Evolutionary conservation across 1,140 invertebrate genomes (phyloP).

Genomic region (Tetragnatha versicolor): DNA sequence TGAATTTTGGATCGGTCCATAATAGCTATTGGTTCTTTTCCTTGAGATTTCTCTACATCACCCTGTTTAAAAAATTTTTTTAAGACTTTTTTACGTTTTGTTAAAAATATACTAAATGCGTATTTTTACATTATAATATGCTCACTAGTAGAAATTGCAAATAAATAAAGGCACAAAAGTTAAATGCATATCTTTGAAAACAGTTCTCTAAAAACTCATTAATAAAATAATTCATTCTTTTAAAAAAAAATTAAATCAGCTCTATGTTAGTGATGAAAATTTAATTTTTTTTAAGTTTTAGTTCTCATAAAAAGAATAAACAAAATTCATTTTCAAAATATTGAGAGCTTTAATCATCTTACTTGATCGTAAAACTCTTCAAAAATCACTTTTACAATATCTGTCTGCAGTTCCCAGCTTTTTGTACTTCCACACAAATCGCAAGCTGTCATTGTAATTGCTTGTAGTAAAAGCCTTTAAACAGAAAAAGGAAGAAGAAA

Average conservation of each 20-base stretch:
- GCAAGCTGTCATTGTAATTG: slow-evolving; percentile 81
- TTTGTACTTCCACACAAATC: slow-evolving; percentile 84
- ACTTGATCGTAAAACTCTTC: slow-evolving; percentile 87
- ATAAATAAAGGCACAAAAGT: too few relatives aligned
- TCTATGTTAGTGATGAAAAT: too few relatives aligned
- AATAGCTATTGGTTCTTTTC: slow-evolving; percentile 78
- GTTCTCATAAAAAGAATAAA: too few relatives aligned
- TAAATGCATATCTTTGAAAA: too few relatives aligned
- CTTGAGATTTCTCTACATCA: slow-evolving; percentile 75
- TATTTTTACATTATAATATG: too few relatives aligned
- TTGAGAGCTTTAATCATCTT: not conserved
- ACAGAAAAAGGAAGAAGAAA: not conserved
- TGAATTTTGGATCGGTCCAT: slow-evolving; percentile 80
- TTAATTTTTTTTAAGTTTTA: too few relatives aligned
- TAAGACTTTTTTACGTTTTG: too few relatives aligned
- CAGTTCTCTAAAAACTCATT: too few relatives aligned
- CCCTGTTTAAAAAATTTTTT: slow-evolving; percentile 66
- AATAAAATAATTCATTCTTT: too few relatives aligned
- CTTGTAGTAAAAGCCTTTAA: slow-evolving; percentile 71
- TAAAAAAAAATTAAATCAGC: too few relatives aligned
- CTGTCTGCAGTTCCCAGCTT: slow-evolving; percentile 82
- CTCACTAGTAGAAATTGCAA: too few relatives aligned
- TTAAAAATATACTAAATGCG: too few relatives aligned
- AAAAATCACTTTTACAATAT: slow-evolving; percentile 83
- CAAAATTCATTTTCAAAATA: not conserved